Base-by-base conservation (phyloP, 2,113 vertebrate genomes). In the Lonchura striata region DNA sequence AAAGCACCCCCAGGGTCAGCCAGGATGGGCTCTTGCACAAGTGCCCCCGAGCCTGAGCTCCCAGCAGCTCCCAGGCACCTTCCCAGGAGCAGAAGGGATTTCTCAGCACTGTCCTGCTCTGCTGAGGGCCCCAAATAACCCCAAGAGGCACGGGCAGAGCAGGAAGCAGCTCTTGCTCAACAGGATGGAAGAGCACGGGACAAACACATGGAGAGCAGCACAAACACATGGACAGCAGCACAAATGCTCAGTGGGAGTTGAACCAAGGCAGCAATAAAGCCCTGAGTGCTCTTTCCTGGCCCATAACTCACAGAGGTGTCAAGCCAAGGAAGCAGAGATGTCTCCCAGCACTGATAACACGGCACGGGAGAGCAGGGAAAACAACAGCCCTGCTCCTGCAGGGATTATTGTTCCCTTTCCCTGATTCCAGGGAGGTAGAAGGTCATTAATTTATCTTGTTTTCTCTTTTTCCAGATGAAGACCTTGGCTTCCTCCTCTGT, bases 11-110 rank as follows among this genome's bases (percentile, higher is more conserved):
- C n/a, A 46, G 75, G 74, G 30, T 10, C 78, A 66, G 91, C 59
- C 81, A 90, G 82, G 64, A 77, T 0, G 8, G 74, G 41, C 23
- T 86, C 82, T 66, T 39, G 60, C 87, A 74, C 42, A 94, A 91
- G 21, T 11, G 28, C 49, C 44, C 91, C 86, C 4, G 1, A 42
- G 52, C 6, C 49, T 54, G 1, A 0, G 23, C 33, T 18, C 1
- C 21, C 33, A 42, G 53, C 23, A 70, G 68, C 66, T 77, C 22
- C 8, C 2, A 57, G 41, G 23, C 46, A 49, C 49, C 82, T 61
- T 39, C 71, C 49, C 64, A 22, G 2, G 30, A 76, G 50, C 53
- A 78, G 23, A 47, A 78, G 31, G 5, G 37, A 86, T 54, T 80
- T 74, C 20, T 69, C 44, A 63, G 85, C 3, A 0, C 59, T 28